Evolutionary conservation across 2,113 vertebrate species (phyloP).

Genomic region (Rattus rattus): DNA sequence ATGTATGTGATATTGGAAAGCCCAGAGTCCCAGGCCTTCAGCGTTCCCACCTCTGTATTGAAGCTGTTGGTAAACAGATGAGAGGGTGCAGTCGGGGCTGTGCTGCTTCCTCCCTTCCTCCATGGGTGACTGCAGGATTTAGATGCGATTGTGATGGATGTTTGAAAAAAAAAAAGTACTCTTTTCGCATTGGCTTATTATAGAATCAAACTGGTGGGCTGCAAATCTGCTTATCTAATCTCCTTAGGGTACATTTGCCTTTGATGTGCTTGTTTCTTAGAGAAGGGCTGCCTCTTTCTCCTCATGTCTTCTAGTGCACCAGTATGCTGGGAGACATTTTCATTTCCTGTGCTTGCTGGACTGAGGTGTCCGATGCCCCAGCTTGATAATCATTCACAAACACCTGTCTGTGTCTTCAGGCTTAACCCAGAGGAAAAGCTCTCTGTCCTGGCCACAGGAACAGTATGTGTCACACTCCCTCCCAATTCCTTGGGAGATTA

Average conservation of each 20-base stretch:
- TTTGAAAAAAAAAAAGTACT: conserved; percentile 68
- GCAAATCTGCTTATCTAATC: conserved; percentile 78
- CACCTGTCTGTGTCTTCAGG: background rate
- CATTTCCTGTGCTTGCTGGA: conserved; percentile 33
- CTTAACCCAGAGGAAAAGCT: conserved; percentile 28
- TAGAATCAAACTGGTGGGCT: conserved; percentile 59
- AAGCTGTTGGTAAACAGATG: conserved; percentile 48
- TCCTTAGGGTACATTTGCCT: conserved; percentile 77
- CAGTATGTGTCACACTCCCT: background rate
- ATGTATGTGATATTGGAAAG: conserved; percentile 14
- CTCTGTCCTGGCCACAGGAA: background rate
- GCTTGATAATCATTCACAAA: conserved; percentile 6
- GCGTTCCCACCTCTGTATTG: background rate
- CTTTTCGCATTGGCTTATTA: conserved; percentile 64
- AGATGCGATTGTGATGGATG: conserved; percentile 71
- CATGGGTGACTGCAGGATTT: conserved; percentile 49
- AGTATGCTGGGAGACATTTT: conserved; percentile 56
- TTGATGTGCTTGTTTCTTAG: conserved; percentile 67
- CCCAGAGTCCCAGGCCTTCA: background rate
- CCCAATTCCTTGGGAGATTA: background rate
- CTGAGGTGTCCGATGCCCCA: conserved; percentile 42
- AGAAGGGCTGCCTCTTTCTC: conserved; percentile 29
- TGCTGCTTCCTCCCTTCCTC: conserved; percentile 57
- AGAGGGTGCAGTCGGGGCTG: background rate
- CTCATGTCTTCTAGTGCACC: conserved; percentile 47